A percentile compares a stretch with the other conserved stretches of the same genome.
These are phyloP conservation scores for Nasonia longicornis DNA, from an alignment of 1,140 invertebrate species.

Conservation along the genomic window DNA sequence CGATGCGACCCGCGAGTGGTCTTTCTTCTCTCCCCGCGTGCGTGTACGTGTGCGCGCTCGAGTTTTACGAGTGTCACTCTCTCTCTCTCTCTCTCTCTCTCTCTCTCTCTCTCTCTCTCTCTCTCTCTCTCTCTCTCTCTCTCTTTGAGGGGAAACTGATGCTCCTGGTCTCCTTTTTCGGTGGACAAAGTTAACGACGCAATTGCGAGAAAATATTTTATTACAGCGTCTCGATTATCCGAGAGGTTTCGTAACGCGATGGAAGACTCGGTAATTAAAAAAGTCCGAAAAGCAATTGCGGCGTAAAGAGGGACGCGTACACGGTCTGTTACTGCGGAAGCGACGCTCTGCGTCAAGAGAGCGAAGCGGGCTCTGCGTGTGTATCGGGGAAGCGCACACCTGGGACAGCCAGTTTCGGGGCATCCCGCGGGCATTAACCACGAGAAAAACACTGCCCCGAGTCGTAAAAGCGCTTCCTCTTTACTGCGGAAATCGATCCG, in stretches of 20 bases:
- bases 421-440: no score
- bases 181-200: slow-evolving; percentile 29
- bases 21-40: not conserved
- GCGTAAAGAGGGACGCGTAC: no score
- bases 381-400: not conserved
- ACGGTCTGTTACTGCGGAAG: no score
- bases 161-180: not conserved
- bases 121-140: not conserved
- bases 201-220: slow-evolving; percentile 38
- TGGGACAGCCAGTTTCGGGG: not conserved
- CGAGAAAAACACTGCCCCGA: no score
- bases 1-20: not conserved
- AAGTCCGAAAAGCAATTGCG: not conserved
- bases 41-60: not conserved
- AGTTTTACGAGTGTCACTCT: slow-evolving; percentile 11
- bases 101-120: not conserved
- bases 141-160: not conserved
- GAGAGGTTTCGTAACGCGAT: not conserved
- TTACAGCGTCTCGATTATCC: slow-evolving; percentile 10
- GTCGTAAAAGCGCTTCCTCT: not conserved
- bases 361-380: not conserved
- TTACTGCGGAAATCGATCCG: not conserved
- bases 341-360: no score
- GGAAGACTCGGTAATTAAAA: not conserved
- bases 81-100: not conserved